phyloP scores from a whole-genome alignment of 2,888 invertebrate species.

The Mimas tiliae region DNA sequence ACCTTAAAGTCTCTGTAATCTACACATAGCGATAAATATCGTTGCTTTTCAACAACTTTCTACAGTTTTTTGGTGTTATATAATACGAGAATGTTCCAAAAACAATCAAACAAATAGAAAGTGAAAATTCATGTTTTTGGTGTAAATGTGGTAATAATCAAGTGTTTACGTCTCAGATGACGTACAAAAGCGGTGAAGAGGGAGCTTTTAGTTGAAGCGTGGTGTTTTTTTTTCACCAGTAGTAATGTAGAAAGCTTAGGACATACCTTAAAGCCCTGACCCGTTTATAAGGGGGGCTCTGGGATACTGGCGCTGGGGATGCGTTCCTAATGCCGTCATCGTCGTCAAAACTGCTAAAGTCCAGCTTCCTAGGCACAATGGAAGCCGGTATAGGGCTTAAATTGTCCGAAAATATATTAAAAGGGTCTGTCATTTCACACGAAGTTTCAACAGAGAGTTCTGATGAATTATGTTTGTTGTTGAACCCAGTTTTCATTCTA shows the following conservation, averaged over 20 bases:
- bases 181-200: too few species aligned
- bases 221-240: slow-evolving; percentile 48
- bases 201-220: slow-evolving; percentile 42
- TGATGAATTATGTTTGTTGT: slow-evolving; percentile 74
- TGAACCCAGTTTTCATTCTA: slow-evolving; percentile 72
- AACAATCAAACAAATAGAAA: slow-evolving; percentile 16
- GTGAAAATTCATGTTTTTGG: slow-evolving; percentile 7
- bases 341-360: slow-evolving; percentile 79
- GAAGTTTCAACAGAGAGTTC: slow-evolving; percentile 85
- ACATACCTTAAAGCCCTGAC: slow-evolving; percentile 84
- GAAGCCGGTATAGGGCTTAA: slow-evolving; percentile 82
- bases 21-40: too few species aligned
- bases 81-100: slow-evolving; percentile 23
- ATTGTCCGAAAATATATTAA: slow-evolving; percentile 85
- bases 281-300: slow-evolving; percentile 85
- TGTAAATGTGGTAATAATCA: neutral
- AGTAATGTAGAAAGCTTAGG: slow-evolving; percentile 38
- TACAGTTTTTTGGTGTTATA: neutral
- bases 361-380: slow-evolving; percentile 85
- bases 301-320: slow-evolving; percentile 62
- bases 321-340: slow-evolving; percentile 71
- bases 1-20: too few species aligned
- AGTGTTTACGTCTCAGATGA: neutral
- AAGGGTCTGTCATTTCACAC: slow-evolving; percentile 86
- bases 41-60: neutral